Evolutionary conservation across 2,113 vertebrate genomes (phyloP).

Genomic region (Sialia sialis): DNA sequence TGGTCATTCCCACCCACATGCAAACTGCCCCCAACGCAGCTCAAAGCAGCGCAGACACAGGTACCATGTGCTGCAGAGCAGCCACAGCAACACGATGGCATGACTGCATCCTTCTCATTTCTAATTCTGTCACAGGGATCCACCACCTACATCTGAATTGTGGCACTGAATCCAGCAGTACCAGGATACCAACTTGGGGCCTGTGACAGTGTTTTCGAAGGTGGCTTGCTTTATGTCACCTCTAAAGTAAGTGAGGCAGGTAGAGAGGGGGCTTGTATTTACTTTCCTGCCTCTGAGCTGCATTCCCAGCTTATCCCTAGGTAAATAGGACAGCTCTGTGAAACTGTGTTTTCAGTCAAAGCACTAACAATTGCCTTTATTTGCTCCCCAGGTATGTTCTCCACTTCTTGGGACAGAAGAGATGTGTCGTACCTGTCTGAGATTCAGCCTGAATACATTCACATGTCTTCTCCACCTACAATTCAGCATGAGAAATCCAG

Average conservation of each 20-base stretch:
- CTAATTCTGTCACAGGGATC: not conserved
- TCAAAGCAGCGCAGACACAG: not conserved
- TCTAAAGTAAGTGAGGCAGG: not conserved
- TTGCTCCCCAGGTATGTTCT: not conserved
- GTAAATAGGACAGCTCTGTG: not conserved
- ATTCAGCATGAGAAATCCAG: slow-evolving; percentile 28
- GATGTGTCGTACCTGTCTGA: slow-evolving; percentile 82
- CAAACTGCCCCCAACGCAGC: not conserved
- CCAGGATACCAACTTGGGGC: not conserved
- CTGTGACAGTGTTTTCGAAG: not conserved
- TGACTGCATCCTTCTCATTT: not conserved
- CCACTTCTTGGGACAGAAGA: not conserved
- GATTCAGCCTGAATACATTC: slow-evolving; percentile 89
- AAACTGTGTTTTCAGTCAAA: not conserved
- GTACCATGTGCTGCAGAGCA: not conserved
- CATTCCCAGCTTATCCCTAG: not conserved
- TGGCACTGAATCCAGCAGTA: not conserved
- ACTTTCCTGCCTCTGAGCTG: not conserved
- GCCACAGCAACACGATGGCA: not conserved
- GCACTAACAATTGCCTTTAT: not conserved
- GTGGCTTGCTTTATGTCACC: not conserved
- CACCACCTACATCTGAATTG: not conserved
- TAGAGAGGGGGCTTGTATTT: not conserved
- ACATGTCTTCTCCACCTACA: slow-evolving; percentile 84
- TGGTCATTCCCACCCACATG: not conserved